Percentiles rank a stretch among this genome's conserved stretches.
Conservation (phyloP, 2,113 vertebrate species). For the Chlamydotis undulata region DNA sequence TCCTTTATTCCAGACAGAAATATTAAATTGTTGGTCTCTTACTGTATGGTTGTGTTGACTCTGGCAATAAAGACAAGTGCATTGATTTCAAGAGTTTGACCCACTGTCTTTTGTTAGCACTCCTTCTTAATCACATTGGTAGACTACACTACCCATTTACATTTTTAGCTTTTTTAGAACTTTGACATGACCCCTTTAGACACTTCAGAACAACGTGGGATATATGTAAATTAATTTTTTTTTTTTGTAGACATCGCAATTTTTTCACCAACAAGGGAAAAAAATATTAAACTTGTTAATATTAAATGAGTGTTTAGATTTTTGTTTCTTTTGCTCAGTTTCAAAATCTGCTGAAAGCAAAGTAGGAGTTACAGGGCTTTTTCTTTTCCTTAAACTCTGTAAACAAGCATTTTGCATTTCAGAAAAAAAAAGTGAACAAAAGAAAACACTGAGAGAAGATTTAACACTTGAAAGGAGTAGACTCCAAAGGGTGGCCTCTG, state of each 20-base stretch:
- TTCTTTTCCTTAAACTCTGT: background rate
- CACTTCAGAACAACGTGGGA: background rate
- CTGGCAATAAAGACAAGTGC: background rate
- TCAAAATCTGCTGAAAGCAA: background rate
- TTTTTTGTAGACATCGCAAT: background rate
- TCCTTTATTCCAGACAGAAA: background rate
- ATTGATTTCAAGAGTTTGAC: background rate
- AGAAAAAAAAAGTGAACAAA: background rate
- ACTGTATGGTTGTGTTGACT: background rate
- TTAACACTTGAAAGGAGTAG: background rate
- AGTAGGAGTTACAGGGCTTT: background rate
- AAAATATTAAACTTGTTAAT: background rate
- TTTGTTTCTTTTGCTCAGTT: background rate
- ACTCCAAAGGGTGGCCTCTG: background rate
- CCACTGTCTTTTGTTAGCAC: background rate
- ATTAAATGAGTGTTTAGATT: background rate
- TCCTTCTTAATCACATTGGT: background rate
- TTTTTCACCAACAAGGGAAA: background rate
- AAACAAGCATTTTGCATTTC: background rate
- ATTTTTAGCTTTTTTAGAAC: background rate
- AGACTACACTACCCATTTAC: background rate
- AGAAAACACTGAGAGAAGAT: background rate
- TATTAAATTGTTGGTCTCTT: background rate
- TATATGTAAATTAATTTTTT: background rate
- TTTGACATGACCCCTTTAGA: background rate